These are phyloP conservation scores for Syngnathus typhle DNA, from an alignment of 2,113 vertebrate genomes.

Conservation along the genomic window DNA sequence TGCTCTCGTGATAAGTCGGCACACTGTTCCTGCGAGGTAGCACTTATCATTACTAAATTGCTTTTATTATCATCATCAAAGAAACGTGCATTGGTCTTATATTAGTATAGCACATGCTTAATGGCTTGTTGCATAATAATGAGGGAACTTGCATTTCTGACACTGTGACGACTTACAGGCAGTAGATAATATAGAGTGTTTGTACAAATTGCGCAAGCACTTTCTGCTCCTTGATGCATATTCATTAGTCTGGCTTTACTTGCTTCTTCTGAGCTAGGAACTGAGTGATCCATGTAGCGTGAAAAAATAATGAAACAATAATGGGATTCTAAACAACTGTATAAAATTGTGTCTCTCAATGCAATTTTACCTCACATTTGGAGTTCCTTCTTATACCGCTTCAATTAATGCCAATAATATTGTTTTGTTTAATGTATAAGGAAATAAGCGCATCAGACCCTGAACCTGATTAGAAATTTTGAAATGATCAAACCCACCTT, in stretches of 20 bases:
- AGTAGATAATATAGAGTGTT: too few relatives aligned
- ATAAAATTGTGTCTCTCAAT: background rate
- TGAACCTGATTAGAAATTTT: background rate
- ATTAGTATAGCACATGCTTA: background rate
- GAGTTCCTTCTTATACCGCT: background rate
- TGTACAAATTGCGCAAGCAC: background rate
- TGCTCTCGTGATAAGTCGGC: slow-evolving; percentile 73
- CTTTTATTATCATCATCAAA: background rate
- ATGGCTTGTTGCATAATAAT: background rate
- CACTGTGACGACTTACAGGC: too few relatives aligned
- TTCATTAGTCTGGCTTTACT: background rate
- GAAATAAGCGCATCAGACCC: background rate
- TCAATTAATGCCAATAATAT: background rate
- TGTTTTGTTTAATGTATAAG: background rate
- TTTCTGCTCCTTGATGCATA: background rate
- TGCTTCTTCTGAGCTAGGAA: background rate
- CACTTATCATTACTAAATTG: background rate
- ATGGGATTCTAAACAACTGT: too few relatives aligned
- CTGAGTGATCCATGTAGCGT: too few relatives aligned
- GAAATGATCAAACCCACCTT: slow-evolving; percentile 70
- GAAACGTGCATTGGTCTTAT: background rate
- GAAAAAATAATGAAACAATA: too few relatives aligned
- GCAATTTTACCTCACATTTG: background rate
- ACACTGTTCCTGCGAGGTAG: slow-evolving; percentile 76
- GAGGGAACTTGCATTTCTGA: background rate